phyloP scores from a whole-genome alignment of 2,797 vertebrate species.

The Macrochelys suwanniensis region DNA sequence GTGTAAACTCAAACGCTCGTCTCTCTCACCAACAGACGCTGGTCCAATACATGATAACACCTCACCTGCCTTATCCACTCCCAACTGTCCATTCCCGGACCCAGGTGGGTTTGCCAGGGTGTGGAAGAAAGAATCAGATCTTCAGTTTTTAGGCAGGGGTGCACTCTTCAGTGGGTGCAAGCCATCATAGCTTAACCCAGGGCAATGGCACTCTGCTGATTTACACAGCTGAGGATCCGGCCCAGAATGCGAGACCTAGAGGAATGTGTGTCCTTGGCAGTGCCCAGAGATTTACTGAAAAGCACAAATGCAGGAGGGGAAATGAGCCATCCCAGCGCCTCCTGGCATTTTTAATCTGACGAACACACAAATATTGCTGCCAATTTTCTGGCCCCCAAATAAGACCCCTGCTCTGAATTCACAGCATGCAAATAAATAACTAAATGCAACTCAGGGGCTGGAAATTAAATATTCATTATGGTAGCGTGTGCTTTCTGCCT shows the following conservation, averaged over 20 bases:
- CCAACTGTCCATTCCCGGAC: not conserved
- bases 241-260: accelerated
- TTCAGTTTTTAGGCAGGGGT: constrained; percentile 26
- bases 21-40: not conserved
- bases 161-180: not conserved
- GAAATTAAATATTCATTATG: not conserved
- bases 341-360: accelerated
- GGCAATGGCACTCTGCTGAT: not conserved
- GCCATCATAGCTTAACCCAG: accelerated
- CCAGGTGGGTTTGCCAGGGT: constrained; percentile 14
- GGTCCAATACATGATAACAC: not conserved
- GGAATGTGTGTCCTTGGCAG: not conserved
- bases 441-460: not conserved
- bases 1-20: not conserved
- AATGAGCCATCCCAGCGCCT: not conserved
- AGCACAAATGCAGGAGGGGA: accelerated
- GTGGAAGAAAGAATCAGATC: not conserved
- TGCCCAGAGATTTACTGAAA: accelerated
- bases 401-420: not conserved
- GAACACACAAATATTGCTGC: not conserved
- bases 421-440: accelerated
- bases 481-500: not conserved
- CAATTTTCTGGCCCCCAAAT: not conserved
- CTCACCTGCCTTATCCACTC: not conserved
- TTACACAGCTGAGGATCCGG: not conserved